Percentiles rank a stretch among this genome's conserved stretches.
phyloP scores from a whole-genome alignment of 2,113 vertebrate genomes.

The Edolisoma coerulescens region DNA sequence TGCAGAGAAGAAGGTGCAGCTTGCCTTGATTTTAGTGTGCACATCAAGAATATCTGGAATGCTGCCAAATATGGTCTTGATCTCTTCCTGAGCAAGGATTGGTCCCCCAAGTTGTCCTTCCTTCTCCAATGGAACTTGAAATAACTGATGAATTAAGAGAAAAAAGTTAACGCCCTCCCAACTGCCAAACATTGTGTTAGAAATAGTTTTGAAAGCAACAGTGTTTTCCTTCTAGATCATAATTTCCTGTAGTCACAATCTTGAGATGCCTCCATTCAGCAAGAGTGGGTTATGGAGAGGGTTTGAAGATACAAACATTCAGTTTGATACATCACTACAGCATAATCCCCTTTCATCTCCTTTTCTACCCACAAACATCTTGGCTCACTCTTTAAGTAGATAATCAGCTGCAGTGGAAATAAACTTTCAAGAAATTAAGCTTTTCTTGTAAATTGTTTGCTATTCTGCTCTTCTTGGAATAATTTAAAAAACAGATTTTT shows the following conservation, averaged over 20 bases:
- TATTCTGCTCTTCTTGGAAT: neutral
- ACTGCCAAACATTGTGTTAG: neutral
- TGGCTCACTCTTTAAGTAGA: neutral
- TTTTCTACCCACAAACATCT: neutral
- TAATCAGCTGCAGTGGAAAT: neutral
- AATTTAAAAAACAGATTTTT: neutral
- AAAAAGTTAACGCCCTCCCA: neutral
- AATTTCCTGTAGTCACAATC: neutral
- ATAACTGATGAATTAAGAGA: constrained; percentile 74
- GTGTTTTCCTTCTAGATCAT: neutral
- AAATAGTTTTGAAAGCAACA: neutral
- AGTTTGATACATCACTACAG: neutral
- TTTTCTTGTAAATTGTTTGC: neutral
- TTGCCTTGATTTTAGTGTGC: constrained; percentile 94
- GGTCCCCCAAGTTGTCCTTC: constrained; percentile 95
- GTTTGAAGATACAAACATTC: neutral
- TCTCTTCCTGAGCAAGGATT: constrained; percentile 93
- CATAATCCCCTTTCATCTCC: neutral
- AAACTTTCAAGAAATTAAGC: neutral
- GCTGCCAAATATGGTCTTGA: constrained; percentile 98
- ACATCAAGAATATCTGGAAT: constrained; percentile 97
- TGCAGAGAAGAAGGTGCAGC: neutral
- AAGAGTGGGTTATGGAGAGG: neutral
- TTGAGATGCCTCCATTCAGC: neutral
- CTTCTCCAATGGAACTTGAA: constrained; percentile 92